phyloP scores from a whole-genome alignment of 2,113 vertebrate species.

The Grammomys surdaster region DNA sequence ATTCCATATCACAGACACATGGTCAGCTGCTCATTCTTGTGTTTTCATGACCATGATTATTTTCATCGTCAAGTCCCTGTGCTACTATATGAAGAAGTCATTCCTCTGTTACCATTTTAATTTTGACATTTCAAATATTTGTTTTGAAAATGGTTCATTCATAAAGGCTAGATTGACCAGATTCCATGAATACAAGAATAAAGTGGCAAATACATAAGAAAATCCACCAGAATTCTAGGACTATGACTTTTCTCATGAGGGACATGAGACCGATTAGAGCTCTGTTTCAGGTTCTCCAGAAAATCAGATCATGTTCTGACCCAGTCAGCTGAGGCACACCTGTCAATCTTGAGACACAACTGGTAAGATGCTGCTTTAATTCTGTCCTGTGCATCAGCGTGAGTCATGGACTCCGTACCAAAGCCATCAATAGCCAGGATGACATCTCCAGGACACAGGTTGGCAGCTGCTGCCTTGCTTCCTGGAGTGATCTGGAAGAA shows the following conservation, averaged over 20 bases:
- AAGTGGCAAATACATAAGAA: neutral
- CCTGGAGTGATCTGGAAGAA: conserved; percentile 95
- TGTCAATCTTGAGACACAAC: conserved; percentile 94
- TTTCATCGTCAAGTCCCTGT: neutral
- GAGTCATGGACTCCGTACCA: conserved; percentile 93
- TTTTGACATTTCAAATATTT: conserved; percentile 1
- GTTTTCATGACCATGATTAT: neutral
- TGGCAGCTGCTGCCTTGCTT: conserved; percentile 94
- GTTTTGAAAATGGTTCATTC: conserved; percentile 1
- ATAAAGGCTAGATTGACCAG: neutral
- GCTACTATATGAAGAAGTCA: neutral
- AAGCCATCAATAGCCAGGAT: conserved; percentile 96
- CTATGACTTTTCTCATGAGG: neutral
- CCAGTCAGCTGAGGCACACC: conserved; percentile 85
- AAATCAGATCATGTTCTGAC: conserved; percentile 62
- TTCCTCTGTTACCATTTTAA: neutral
- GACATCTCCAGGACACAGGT: conserved; percentile 94
- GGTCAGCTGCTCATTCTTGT: neutral
- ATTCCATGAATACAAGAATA: neutral
- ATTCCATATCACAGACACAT: neutral
- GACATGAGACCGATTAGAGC: neutral
- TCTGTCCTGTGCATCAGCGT: conserved; percentile 96
- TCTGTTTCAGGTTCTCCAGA: conserved; percentile 20
- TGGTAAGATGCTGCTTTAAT: conserved; percentile 93
- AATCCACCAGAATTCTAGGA: neutral